A percentile compares a stretch with the other conserved stretches of the same genome.
phyloP scores from a whole-genome alignment of 2,888 invertebrate genomes.

The Neoaliturus tenellus region DNA sequence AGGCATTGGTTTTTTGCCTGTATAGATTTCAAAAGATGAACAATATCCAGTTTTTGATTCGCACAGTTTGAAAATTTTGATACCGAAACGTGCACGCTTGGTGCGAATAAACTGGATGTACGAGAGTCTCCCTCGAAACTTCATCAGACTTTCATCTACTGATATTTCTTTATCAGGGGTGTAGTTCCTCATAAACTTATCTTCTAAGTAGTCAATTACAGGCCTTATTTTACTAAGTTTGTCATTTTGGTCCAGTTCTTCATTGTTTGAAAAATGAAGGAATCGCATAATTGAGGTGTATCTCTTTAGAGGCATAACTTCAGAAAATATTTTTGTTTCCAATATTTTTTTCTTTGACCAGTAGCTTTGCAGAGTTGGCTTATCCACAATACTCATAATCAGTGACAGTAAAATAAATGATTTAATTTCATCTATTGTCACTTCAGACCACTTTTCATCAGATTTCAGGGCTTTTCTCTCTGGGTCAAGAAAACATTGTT shows the following conservation, averaged over 20 bases:
- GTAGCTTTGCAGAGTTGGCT: background rate
- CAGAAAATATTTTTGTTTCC: background rate
- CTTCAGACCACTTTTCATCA: background rate
- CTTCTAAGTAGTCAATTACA: background rate
- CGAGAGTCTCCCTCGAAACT: conserved; percentile 68
- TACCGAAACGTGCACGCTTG: conserved; percentile 68
- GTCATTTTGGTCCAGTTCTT: background rate
- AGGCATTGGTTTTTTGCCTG: background rate
- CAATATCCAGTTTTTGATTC: background rate
- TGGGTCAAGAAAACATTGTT: background rate
- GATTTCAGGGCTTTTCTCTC: background rate
- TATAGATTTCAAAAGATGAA: background rate
- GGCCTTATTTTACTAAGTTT: conserved; percentile 59
- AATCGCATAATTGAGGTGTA: background rate
- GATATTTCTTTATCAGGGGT: conserved; percentile 66
- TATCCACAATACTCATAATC: background rate
- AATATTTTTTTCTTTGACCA: background rate
- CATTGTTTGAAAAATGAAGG: background rate
- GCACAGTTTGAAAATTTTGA: conserved; percentile 62
- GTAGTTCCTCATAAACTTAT: background rate
- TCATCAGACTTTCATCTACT: conserved; percentile 69
- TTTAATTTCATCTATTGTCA: background rate
- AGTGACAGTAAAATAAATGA: background rate
- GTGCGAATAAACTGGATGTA: conserved; percentile 69
- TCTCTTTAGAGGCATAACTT: background rate